Percentiles rank a stretch among this genome's conserved stretches.
Conservation (phyloP, 2,797 vertebrate species). For the Microtus californicus region DNA sequence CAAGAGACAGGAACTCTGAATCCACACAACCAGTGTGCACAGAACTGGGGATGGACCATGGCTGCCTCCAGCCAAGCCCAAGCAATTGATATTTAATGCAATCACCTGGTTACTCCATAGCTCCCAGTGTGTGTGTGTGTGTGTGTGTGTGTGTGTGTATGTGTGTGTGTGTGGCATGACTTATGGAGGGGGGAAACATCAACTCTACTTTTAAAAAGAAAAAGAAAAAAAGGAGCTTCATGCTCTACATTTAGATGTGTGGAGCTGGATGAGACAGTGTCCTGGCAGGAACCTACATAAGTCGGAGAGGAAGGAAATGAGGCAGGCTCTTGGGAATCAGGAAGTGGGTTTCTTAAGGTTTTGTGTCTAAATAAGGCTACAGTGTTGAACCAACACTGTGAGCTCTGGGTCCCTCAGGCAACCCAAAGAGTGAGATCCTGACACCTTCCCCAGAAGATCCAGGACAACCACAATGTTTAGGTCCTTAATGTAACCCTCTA, state of each 20-base stretch:
- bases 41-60: too few relatives aligned
- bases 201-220: slow-evolving; percentile 43
- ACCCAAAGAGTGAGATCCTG: background rate
- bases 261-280: slow-evolving; percentile 19
- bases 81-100: background rate
- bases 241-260: background rate
- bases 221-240: background rate
- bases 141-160: too few relatives aligned
- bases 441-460: background rate
- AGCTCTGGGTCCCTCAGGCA: background rate
- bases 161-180: background rate
- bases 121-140: background rate
- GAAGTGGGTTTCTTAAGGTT: slow-evolving; percentile 28
- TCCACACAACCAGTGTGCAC: background rate
- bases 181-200: background rate
- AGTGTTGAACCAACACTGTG: background rate
- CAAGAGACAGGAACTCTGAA: background rate
- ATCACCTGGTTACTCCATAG: background rate
- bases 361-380: background rate
- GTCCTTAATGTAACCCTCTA: background rate
- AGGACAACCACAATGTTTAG: background rate
- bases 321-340: background rate
- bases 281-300: background rate
- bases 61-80: background rate
- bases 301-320: background rate